Conservation (phyloP, 2,113 vertebrate genomes). For the Crotalus tigris region DNA sequence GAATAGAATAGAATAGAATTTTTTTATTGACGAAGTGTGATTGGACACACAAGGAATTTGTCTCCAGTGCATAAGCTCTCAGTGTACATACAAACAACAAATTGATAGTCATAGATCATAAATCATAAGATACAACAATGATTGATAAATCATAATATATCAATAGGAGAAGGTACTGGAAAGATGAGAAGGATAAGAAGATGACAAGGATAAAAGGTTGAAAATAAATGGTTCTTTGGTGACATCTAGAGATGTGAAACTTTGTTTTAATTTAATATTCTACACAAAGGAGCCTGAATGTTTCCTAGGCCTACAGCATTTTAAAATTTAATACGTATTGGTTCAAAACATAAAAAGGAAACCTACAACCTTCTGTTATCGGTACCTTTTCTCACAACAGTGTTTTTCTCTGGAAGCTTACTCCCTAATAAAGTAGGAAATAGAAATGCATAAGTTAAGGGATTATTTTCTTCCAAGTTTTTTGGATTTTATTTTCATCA, state of each 20-base stretch:
- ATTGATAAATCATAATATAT: not conserved
- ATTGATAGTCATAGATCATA: not conserved
- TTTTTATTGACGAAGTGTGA: not conserved
- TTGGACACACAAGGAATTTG: not conserved
- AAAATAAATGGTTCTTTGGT: not conserved
- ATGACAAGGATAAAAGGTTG: not conserved
- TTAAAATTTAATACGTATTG: constrained; percentile 59
- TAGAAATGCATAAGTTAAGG: constrained; percentile 50
- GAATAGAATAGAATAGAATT: not conserved
- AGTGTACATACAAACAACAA: not conserved
- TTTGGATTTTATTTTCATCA: not conserved
- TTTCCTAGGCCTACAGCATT: constrained; percentile 57
- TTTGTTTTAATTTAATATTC: constrained; percentile 62
- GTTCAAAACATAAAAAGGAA: constrained; percentile 58
- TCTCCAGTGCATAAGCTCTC: not conserved
- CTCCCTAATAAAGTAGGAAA: constrained; percentile 56
- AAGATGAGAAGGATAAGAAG: not conserved
- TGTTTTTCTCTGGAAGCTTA: constrained; percentile 60
- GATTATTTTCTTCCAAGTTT: not conserved
- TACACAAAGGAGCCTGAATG: constrained; percentile 47
- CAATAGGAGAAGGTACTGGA: not conserved
- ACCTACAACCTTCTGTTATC: constrained; percentile 40
- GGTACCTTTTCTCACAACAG: constrained; percentile 44
- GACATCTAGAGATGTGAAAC: constrained; percentile 27
- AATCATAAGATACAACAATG: not conserved